Evolutionary conservation across 2,888 invertebrate genomes (phyloP).

Genomic region (Zhengitettix transpicula): DNA sequence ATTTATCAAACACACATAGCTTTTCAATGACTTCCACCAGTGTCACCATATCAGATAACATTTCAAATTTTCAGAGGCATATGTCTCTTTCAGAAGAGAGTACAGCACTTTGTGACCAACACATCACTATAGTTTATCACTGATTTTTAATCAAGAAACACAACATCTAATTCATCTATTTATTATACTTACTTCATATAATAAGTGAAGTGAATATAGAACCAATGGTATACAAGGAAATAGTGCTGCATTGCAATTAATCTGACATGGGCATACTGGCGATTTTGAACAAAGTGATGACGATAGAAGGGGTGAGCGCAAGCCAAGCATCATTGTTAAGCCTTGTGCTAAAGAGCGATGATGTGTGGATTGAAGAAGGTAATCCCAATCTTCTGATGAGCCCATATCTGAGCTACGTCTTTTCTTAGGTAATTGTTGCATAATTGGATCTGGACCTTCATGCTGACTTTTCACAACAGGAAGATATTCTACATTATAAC

Average conservation of each 20-base stretch:
- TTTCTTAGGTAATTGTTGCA: constrained; percentile 42
- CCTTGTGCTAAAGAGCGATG: constrained; percentile 33
- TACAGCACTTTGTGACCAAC: too few species aligned
- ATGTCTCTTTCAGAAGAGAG: too few species aligned
- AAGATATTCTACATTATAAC: constrained; percentile 51
- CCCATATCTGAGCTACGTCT: constrained; percentile 63
- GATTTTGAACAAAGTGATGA: background rate
- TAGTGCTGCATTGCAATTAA: constrained; percentile 47
- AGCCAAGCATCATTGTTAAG: constrained; percentile 29
- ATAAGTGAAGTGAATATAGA: constrained; percentile 65
- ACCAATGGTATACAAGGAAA: constrained; percentile 59
- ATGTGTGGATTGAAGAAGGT: constrained; percentile 39
- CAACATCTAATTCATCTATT: background rate
- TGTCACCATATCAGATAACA: too few species aligned
- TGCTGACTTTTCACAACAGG: constrained; percentile 22
- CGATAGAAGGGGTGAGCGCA: constrained; percentile 9
- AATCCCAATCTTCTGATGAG: constrained; percentile 68
- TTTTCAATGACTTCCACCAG: too few species aligned
- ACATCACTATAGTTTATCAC: too few species aligned
- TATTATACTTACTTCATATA: constrained; percentile 48
- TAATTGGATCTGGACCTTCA: constrained; percentile 12
- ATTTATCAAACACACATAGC: too few species aligned
- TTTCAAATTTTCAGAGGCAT: too few species aligned
- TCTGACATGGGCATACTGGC: constrained; percentile 22
- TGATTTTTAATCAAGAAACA: too few species aligned